Evolutionary conservation across 2,888 invertebrate species (phyloP), one percentile per base, ranked within the genome.

Genomic region (Gonocerus acuteangulatus): DNA sequence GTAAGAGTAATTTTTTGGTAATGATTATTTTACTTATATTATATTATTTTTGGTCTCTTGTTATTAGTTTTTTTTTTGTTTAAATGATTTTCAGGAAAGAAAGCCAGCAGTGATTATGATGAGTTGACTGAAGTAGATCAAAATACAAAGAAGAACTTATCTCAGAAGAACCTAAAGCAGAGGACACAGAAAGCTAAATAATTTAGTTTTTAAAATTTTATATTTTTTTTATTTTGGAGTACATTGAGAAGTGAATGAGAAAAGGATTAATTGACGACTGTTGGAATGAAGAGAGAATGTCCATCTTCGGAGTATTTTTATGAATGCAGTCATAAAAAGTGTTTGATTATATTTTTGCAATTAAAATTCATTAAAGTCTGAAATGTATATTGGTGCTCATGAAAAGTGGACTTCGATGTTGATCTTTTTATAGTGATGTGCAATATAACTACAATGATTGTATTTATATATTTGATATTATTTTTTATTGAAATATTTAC

Each of bases 81-180:
- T 39, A 60, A 34, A 34, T 11, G n/a, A 11, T 68, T 74, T 75
- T 68, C 75, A 86, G 78, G 83, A 82, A 74, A 75, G 78, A 36
- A 74, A 47, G 54, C 61, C 16, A n/a, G n/a, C n/a, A 62, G 51
- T 9, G 89, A 89, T 66, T 90, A 91, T 68, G 66, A 90, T 57
- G 92, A 94, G 72, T 78, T 95, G 67, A 92, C 94, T 0, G 95
- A 95, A 77, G 95, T 91, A 61, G 93, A 94, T 75, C 93, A 93
- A 76, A 89, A 89, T 72, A 88, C 87, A 27, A 86, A 86, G 76
- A 87, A 87, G 74, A 62, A 47, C 42, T 76, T 85, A 67, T 80
- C 84, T 69, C 80, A 80, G 69, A 87, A 87, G 74, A 62, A 47
- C 42, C 76, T 85, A 67, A 80, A 85, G 70, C 80, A 80, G 69